A percentile compares a stretch with the other conserved stretches of the same genome.
Evolutionary conservation across 2,113 vertebrate species (phyloP).

Genomic region (Sakesphorus luctuosus): DNA sequence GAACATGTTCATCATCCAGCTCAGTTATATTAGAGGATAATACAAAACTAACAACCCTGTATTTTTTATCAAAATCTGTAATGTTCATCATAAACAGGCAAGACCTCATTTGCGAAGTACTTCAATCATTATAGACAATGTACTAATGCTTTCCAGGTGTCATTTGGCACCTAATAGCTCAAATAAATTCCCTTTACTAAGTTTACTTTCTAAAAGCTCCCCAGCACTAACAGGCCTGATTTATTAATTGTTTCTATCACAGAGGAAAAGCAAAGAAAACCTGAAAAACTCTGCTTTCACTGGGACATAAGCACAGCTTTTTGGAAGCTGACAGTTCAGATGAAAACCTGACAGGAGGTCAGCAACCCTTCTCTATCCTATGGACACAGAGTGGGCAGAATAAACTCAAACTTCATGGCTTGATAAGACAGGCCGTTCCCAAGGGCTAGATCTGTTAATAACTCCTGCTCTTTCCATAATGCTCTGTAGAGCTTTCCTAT

Average conservation of each 20-base stretch:
- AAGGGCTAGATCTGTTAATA: constrained; percentile 17
- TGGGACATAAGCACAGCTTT: not conserved
- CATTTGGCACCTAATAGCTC: not conserved
- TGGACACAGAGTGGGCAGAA: not conserved
- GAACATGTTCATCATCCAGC: not conserved
- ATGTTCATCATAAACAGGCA: not conserved
- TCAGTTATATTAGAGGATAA: not conserved
- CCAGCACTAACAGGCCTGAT: not conserved
- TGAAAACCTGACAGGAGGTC: constrained; percentile 36
- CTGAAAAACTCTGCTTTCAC: not conserved
- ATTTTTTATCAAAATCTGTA: not conserved
- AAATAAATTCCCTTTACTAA: not conserved
- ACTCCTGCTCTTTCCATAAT: not conserved
- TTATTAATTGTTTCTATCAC: not conserved
- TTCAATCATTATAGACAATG: not conserved
- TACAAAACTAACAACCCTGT: not conserved
- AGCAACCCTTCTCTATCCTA: not conserved
- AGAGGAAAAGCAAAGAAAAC: not conserved
- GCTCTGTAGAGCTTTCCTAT: not conserved
- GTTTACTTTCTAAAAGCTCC: not conserved
- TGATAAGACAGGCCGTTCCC: not conserved
- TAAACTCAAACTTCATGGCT: not conserved
- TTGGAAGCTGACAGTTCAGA: constrained; percentile 19
- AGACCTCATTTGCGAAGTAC: not conserved
- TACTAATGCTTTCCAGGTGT: not conserved